Conservation (phyloP, 2,113 vertebrate genomes). For the Trochalopteron elliotii region DNA sequence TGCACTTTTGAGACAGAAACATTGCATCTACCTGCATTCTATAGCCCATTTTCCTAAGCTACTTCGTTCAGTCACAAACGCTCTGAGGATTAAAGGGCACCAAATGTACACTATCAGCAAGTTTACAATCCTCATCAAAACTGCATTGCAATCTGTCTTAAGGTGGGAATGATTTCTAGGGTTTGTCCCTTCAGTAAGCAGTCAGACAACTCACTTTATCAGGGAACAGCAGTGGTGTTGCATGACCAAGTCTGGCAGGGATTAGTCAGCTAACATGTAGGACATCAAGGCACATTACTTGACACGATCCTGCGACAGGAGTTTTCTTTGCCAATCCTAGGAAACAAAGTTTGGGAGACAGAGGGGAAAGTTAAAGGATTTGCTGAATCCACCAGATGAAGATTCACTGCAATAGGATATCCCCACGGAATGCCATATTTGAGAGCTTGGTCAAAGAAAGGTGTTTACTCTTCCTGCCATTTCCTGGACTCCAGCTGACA, state of each 20-base stretch:
- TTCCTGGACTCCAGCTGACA: background rate
- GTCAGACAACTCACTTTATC: background rate
- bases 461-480: background rate
- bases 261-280: background rate
- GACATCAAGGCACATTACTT: background rate
- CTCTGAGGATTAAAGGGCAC: background rate
- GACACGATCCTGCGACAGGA: background rate
- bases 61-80: background rate
- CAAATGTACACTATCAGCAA: rapidly evolving
- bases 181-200: background rate
- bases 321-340: background rate
- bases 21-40: background rate
- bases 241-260: background rate
- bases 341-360: background rate
- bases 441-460: background rate
- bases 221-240: background rate
- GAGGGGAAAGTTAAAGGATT: background rate
- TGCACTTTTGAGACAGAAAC: background rate
- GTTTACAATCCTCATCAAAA: too few relatives aligned
- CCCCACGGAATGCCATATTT: background rate
- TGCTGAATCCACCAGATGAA: background rate
- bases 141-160: background rate
- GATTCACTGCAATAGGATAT: rapidly evolving
- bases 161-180: background rate
- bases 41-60: background rate